A percentile compares a stretch with the other conserved stretches of the same genome.
Conservation (phyloP, 2,888 invertebrate genomes). For the Chrysodeixis includens region DNA sequence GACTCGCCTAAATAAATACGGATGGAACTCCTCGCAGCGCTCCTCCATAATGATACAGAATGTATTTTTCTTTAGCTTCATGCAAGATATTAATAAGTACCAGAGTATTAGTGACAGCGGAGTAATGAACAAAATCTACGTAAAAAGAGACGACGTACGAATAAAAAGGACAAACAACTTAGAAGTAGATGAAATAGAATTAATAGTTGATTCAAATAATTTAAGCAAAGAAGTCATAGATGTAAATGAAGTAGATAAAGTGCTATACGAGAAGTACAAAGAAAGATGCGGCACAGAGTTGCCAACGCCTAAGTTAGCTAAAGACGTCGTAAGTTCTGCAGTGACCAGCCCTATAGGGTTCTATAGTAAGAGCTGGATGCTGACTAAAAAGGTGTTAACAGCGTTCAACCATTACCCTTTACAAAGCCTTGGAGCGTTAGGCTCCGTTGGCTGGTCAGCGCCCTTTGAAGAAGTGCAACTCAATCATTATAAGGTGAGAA, state of each 20-base stretch:
- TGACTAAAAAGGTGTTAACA: conserved; percentile 90
- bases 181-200: conserved; percentile 75
- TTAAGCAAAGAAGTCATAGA: conserved; percentile 72
- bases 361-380: conserved; percentile 92
- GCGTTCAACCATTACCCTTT: conserved; percentile 94
- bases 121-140: conserved; percentile 72
- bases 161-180: conserved; percentile 65
- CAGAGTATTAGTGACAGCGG: conserved; percentile 55
- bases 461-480: conserved; percentile 90
- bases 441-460: conserved; percentile 89
- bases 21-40: conserved; percentile 83
- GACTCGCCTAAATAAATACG: conserved; percentile 76
- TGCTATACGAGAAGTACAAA: conserved; percentile 65
- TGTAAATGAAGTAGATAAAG: conserved; percentile 61
- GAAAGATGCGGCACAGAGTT: conserved; percentile 71
- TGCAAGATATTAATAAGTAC: conserved; percentile 76
- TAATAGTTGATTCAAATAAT: conserved; percentile 69
- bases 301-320: conserved; percentile 80
- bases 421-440: conserved; percentile 88
- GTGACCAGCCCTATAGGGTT: conserved; percentile 90
- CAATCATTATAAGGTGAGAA: conserved; percentile 91
- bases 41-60: conserved; percentile 91
- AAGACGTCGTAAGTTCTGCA: conserved; percentile 87
- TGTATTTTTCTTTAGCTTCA: conserved; percentile 91
- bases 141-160: conserved; percentile 83